A percentile compares a stretch with the other conserved stretches of the same genome.
phyloP scores from a whole-genome alignment of 2,113 vertebrate genomes.

The Anas platyrhynchos region DNA sequence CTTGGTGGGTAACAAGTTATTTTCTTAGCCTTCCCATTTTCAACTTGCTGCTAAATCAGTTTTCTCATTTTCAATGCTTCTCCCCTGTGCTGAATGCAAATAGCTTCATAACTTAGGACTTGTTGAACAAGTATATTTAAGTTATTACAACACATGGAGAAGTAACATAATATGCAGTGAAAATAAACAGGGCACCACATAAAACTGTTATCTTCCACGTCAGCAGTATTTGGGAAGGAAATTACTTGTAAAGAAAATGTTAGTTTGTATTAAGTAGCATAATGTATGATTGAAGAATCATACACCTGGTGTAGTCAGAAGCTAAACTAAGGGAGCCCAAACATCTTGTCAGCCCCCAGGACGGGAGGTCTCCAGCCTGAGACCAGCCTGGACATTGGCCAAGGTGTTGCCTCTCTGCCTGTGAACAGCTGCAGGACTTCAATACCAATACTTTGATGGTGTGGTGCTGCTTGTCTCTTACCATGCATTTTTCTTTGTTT shows the following conservation, averaged over 20 bases:
- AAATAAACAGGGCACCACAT: slow-evolving; percentile 50
- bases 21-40: slow-evolving; percentile 11
- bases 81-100: slow-evolving; percentile 8
- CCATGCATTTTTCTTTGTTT: slow-evolving; percentile 76
- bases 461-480: slow-evolving; percentile 51
- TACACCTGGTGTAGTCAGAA: background rate
- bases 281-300: slow-evolving; percentile 3
- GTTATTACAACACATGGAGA: background rate
- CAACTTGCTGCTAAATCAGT: background rate
- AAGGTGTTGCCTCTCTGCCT: background rate
- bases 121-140: slow-evolving; percentile 30
- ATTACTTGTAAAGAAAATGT: slow-evolving; percentile 56
- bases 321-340: background rate
- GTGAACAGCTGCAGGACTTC: background rate
- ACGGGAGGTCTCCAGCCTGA: background rate
- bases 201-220: slow-evolving; percentile 30
- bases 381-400: background rate
- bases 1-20: background rate
- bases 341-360: background rate
- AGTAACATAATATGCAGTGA: slow-evolving; percentile 44
- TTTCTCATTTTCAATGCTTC: slow-evolving; percentile 18
- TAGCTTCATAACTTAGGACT: background rate
- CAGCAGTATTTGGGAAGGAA: slow-evolving; percentile 46
- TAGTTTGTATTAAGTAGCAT: slow-evolving; percentile 40
- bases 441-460: background rate